Base-by-base conservation (phyloP, 2,888 invertebrate genomes). In the Mesoligia furuncula region DNA sequence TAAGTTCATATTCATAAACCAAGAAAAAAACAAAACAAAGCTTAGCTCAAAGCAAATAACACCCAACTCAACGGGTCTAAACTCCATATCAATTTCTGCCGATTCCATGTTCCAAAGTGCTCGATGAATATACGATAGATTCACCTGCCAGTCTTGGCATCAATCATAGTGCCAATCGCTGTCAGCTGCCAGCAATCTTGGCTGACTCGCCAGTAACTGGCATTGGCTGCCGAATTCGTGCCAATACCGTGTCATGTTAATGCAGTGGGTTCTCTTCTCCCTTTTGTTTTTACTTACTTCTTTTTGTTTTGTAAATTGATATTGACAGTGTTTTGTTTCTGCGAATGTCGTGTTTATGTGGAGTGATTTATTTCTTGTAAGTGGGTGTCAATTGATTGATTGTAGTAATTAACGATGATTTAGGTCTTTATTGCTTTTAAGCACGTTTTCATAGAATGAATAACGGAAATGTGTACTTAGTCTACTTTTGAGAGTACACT, bases 131-230 rank as follows among this genome's bases (percentile, higher is more conserved):
- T 73, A 73, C 77, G 80, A 77, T 84, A 73, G 80, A 82, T 72
- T 81, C 84, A 85, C 83, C 83, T 83, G 86, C 81, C 90, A 87
- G 85, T 85, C 80, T 79, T 83, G 81, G 79, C 89, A 93, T 93
- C 93, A 90, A 93, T 94, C 93, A 93, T 90, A 77, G 75, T 70
- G 85, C 91, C 92, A 92, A 93, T 94, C 90, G 88, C 90, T 90
- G 93, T 93, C 93, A 90, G 90, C 86, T 88, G 89, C 88, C 89
- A 84, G 83, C 84, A 88, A 84, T 90, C 90, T 89, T 90, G 78
- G 80, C 83, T 78, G 78, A 85, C 82, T 87, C 80, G 81, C 87
- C 85, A 81, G 79, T 87, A 86, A 89, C 81, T 84, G 77, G 80
- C 73, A 83, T 85, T 79, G 83, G 85, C 79, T 85, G 87, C 85